Evolutionary conservation across 1,140 invertebrate species (phyloP), one percentile per base, ranked within the genome.

Genomic region (Rhagoletis pomonella): DNA sequence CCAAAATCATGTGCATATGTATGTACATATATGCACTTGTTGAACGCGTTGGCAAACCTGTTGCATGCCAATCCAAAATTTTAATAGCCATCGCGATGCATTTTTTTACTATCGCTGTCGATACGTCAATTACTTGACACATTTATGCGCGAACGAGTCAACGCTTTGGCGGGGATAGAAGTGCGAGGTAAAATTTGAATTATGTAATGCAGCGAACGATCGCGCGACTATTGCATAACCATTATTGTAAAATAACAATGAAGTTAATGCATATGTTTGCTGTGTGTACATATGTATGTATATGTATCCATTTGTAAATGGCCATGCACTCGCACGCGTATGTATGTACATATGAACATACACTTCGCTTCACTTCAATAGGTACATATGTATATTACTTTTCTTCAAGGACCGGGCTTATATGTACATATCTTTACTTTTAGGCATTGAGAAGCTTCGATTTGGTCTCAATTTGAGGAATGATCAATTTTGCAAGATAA

Each of bases 41-140:
- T 7, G 73, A 58, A 19, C 6, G 39, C 44, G 42, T 81, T 29
- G 73, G 14, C n/a, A 55, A 81, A 81, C 73, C 73, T 81, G 73
- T 81, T 81, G 73, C 73, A 81, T 58, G 17, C 4, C 3, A 55
- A 6, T 29, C 6, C 44, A 29, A 55, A 58, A 29, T 50, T 81
- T 81, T 81, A 17, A 47, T 47, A 73, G 29, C 3, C 44, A 2
- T 73, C n/a, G 17, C 17, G 29, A 58, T 81, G 47, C 73, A 19
- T 9, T 81, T 81, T 81, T 55, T 58, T 17, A n/a, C 17, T 14
- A 17, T 62, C 12, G 42, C 4, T 73, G 12, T 73, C 67, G 14
- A 73, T 73, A 47, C 12, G 4, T 17, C 67, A 47, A 17, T n/a
- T 47, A 44, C 12, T 55, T 55, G 73, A 81, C 47, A 81, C 47